phyloP scores from a whole-genome alignment of 1,140 invertebrate genomes.

The Cydia splendana region DNA sequence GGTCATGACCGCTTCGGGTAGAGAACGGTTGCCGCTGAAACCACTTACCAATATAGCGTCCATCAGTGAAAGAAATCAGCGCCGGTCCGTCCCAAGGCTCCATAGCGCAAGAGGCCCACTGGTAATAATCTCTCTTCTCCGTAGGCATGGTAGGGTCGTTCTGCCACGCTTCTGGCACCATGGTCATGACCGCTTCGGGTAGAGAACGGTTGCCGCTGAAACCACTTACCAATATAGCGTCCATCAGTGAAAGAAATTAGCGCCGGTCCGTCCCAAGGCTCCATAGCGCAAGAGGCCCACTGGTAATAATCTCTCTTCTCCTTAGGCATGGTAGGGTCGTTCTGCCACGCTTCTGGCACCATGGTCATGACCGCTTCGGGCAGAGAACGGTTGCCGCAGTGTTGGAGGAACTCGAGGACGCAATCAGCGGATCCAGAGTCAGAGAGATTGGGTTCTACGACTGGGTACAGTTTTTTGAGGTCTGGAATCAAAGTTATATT shows the following conservation, averaged over 20 bases:
- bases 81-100: constrained; percentile 99
- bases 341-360: constrained; percentile 99
- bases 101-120: constrained; percentile 98
- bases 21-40: constrained; percentile 61
- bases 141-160: constrained; percentile 95
- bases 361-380: constrained; percentile 99
- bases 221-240: constrained; percentile 92
- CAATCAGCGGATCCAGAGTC: constrained; percentile 99
- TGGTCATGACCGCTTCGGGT: constrained; percentile 98
- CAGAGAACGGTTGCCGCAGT: constrained; percentile 92
- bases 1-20: constrained; percentile 98
- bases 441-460: constrained; percentile 98
- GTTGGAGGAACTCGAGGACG: constrained; percentile 97
- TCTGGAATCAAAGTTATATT: constrained; percentile 68
- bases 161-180: constrained; percentile 99
- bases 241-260: constrained; percentile 98
- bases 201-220: constrained; percentile 87
- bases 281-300: constrained; percentile 98
- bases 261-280: constrained; percentile 99
- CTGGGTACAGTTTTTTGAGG: constrained; percentile 95
- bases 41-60: constrained; percentile 94
- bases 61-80: constrained; percentile 98
- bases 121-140: constrained; percentile 97
- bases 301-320: constrained; percentile 98
- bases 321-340: constrained; percentile 93